Evolutionary conservation across 1,140 invertebrate species (phyloP).

Genomic region (Branchinecta lindahli): DNA sequence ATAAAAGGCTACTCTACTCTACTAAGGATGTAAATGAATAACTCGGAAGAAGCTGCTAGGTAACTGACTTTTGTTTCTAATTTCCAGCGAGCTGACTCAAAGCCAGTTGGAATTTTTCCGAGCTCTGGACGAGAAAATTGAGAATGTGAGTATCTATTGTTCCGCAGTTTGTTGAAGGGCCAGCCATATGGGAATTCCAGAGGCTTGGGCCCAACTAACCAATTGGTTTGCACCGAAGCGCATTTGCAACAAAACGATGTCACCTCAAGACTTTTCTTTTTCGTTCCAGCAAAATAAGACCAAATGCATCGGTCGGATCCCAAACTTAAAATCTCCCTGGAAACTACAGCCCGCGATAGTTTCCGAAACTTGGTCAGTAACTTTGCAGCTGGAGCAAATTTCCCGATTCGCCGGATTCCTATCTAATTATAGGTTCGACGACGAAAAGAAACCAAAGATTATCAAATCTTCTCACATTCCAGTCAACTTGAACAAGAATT

Average conservation of each 20-base stretch:
- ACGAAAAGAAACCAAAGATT: no score
- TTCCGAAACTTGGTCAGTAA: no score
- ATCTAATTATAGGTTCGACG: no score
- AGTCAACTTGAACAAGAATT: no score
- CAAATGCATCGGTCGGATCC: no score
- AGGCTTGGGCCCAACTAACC: not conserved
- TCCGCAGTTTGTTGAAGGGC: conserved; percentile 3
- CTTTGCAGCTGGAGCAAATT: no score
- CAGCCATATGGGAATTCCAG: not conserved
- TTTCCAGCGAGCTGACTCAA: conserved; percentile 60
- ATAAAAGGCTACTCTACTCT: not conserved
- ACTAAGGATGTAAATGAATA: not conserved
- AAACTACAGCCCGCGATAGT: no score
- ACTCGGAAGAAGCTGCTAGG: not conserved
- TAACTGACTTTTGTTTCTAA: conserved; percentile 25
- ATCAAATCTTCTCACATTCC: no score
- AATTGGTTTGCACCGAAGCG: not conserved
- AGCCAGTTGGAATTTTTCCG: conserved; percentile 78
- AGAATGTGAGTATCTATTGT: conserved; percentile 46
- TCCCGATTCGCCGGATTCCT: no score
- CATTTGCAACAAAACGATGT: not conserved
- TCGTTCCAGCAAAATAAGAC: no score
- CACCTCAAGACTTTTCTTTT: no score
- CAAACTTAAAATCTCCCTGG: no score
- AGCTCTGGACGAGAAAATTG: conserved; percentile 78